A percentile compares a stretch with the other conserved stretches of the same genome.
phyloP scores from a whole-genome alignment of 2,797 vertebrate species.

The Tenualosa thibaudeaui region DNA sequence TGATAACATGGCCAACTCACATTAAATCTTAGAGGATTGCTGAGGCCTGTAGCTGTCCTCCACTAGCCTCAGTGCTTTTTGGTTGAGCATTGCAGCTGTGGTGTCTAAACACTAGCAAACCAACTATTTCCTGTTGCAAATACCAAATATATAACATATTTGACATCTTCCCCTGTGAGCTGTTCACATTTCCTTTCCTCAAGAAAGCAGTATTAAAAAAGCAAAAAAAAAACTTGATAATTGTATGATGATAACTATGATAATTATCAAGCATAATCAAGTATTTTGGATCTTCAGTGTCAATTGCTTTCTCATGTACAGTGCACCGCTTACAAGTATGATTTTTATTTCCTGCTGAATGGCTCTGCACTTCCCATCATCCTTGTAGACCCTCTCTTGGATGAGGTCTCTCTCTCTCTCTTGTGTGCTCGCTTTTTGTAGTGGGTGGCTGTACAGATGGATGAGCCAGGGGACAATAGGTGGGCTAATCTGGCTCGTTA shows the following conservation, averaged over 20 bases:
- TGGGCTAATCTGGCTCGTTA: constrained; percentile 23
- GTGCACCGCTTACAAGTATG: background rate
- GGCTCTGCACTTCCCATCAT: background rate
- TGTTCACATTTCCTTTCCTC: background rate
- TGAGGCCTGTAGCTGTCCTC: background rate
- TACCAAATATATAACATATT: background rate
- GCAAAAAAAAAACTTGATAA: too few relatives aligned
- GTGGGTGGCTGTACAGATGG: background rate
- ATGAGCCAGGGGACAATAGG: background rate
- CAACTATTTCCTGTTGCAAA: background rate
- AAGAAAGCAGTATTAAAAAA: too few relatives aligned
- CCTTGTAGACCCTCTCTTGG: background rate
- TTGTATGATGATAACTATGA: too few relatives aligned
- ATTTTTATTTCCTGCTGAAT: background rate
- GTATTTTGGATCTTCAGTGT: background rate
- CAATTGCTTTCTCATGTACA: background rate
- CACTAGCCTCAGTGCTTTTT: background rate
- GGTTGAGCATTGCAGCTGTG: background rate
- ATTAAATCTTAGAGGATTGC: background rate
- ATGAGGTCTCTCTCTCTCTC: background rate
- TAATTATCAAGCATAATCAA: too few relatives aligned
- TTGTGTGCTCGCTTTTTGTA: background rate
- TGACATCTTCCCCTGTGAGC: background rate
- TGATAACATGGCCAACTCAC: background rate
- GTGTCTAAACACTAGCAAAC: background rate